A percentile compares a stretch with the other conserved stretches of the same genome.
Conservation (phyloP, 2,888 invertebrate genomes). For the Drosophila longiperda region DNA sequence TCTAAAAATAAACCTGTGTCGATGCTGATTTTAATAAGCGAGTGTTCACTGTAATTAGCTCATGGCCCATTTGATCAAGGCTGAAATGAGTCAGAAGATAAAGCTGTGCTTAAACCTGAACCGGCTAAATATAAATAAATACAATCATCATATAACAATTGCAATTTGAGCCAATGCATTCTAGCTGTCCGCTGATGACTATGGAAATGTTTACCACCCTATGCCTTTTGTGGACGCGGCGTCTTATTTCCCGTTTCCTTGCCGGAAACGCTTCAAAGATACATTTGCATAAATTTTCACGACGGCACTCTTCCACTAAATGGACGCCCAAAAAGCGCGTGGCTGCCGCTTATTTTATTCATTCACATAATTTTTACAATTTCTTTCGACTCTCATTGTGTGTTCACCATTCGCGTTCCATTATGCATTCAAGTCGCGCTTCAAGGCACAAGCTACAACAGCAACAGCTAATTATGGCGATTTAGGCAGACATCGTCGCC, state of each 20-base stretch:
- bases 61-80: constrained; percentile 6
- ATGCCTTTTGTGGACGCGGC: constrained; percentile 19
- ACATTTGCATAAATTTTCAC: constrained; percentile 47
- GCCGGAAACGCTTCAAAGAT: constrained; percentile 49
- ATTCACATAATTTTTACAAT: constrained; percentile 59
- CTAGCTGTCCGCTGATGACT: constrained; percentile 1
- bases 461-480: constrained; percentile 61
- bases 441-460: constrained; percentile 29
- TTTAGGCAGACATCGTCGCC: constrained; percentile 52
- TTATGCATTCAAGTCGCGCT: constrained; percentile 69
- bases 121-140: constrained; percentile 15
- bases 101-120: constrained; percentile 2
- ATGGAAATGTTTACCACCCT: constrained; percentile 15
- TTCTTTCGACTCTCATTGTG: constrained; percentile 42
- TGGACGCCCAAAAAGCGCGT: constrained; percentile 55
- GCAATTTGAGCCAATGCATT: constrained; percentile 4
- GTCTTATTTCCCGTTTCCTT: constrained; percentile 59
- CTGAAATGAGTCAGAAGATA: constrained; percentile 11
- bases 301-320: constrained; percentile 34
- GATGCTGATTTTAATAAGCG: not conserved
- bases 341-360: constrained; percentile 56
- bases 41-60: not conserved
- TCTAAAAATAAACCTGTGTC: not conserved
- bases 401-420: constrained; percentile 28
- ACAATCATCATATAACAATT: constrained; percentile 16